Base-by-base conservation (phyloP, 2,797 vertebrate species). In the Danio aesculapii region DNA sequence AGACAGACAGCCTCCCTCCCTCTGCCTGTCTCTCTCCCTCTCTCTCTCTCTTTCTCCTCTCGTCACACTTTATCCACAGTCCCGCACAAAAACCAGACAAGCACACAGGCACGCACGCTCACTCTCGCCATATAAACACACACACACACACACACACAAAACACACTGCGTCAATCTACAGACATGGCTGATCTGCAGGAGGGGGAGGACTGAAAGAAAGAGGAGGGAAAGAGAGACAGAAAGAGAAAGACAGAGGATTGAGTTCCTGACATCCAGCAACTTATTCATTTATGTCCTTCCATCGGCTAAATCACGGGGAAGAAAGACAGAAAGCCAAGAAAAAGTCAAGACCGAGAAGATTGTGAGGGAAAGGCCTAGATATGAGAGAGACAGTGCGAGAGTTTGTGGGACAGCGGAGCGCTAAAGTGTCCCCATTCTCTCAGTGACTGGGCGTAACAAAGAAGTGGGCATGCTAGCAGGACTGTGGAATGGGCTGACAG, bases 341-440 rank as follows among this genome's bases (percentile, higher is more conserved):
- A 63, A 82, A 68, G 83, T 78, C 63, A 84, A 82, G 43, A 71
- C n/a, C 14, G 50, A 55, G 50, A 46, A 68, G 67, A 82, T 14
- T 47, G 68, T 39, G 19, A 82, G 77, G 85, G 81, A 82, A 57
- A 61, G 41, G 49, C 46, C 19, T 78, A 55, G 4, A 70, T 46
- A 47, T 55, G 82, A 82, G 81, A 67, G 50, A 69, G 78, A 67
- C 10, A 41, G 71, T 19, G 39, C 69, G 59, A 47, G 55, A 83
- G 79, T 83, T 87, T 85, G 84, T 66, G 79, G 81, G 73, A 81
- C 71, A 85, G 83, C 83, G 78, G 84, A 85, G 83, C 90, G 78
- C 83, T 86, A 85, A 89, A 89, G 87, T 91, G 89, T 89, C 87
- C 90, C 86, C 87, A 89, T 93, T 92, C 92, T 93, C 91, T 93